Evolutionary conservation across 2,888 invertebrate species (phyloP), one percentile per base, ranked within the genome.

Genomic region (Agonopterix heracliana): DNA sequence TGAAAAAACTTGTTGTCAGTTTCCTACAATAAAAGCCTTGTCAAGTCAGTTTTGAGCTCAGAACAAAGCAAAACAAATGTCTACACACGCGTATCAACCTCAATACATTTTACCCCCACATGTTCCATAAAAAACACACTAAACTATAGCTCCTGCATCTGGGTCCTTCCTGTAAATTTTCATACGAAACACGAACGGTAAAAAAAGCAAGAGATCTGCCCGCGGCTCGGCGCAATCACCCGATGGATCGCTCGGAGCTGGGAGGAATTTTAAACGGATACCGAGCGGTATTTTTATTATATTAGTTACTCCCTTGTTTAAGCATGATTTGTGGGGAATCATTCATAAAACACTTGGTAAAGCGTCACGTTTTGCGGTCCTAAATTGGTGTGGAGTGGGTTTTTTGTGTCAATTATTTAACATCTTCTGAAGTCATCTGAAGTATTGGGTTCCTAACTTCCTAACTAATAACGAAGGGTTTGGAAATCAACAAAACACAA

Each of bases 231-330:
- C 64, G 72, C 78, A 79, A 75, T 78, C 77, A 66, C 63, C 68
- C 81, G 79, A 70, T 63, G 68, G 71, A 81, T 76, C 66, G 80
- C 53, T 56, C 59, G 67, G 53, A 70, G 59, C 59, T 51, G 65
- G 46, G 47, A 64, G 56, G 82, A 81, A 82, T 82, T 73, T 78
- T 78, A 78, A 81, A 66, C 60, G 61, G 60, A 53, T 26, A 26
- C 26, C 26, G 57, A 46, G 47, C 46, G 34, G n/a, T 40, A 17
- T 17, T 34, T 57, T 64, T 60, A 61, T 45, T 45, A 45, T 45
- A 43, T 51, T 59, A 60, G 61, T 64, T 59, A 61, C 52, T 55
- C 26, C 26, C 42, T 45, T 53, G 55, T 50, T 55, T 51, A 41
- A 52, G 41, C 46, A 10, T 60, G 54, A 60, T 63, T 54, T 55